phyloP scores from a whole-genome alignment of 2,888 invertebrate genomes.

The Pemphredon lugubris region DNA sequence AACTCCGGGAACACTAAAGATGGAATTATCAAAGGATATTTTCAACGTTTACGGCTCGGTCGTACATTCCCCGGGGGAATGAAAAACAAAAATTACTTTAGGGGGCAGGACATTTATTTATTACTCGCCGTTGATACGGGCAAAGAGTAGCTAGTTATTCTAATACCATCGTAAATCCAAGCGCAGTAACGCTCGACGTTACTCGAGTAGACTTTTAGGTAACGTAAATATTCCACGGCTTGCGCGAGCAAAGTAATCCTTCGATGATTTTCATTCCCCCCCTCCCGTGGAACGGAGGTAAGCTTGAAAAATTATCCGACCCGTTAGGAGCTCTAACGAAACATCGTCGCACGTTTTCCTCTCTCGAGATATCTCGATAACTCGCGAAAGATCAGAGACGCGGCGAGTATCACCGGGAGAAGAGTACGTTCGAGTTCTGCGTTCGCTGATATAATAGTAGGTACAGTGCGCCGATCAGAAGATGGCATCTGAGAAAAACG shows the following conservation, averaged over 20 bases:
- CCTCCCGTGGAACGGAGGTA: not conserved
- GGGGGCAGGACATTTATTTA: constrained; percentile 56
- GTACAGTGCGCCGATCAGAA: too few relatives aligned
- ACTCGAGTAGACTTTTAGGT: not conserved
- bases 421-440: too few relatives aligned
- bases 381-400: too few relatives aligned
- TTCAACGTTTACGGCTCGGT: constrained; percentile 4
- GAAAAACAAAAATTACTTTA: constrained; percentile 55
- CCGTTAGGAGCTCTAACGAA: too few relatives aligned
- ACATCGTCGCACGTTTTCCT: too few relatives aligned
- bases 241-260: not conserved
- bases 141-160: constrained; percentile 47
- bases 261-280: not conserved
- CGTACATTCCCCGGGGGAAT: constrained; percentile 22
- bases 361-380: too few relatives aligned
- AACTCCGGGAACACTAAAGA: too few relatives aligned
- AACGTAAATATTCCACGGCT: not conserved
- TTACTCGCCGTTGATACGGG: constrained; percentile 40
- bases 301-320: not conserved
- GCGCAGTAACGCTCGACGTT: constrained; percentile 38
- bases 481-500: too few relatives aligned
- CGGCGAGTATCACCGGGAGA: too few relatives aligned
- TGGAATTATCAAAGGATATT: constrained; percentile 54
- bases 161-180: constrained; percentile 56
- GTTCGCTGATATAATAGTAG: too few relatives aligned